Evolutionary conservation across 2,113 vertebrate genomes (phyloP).

Genomic region (Petroica traversi): DNA sequence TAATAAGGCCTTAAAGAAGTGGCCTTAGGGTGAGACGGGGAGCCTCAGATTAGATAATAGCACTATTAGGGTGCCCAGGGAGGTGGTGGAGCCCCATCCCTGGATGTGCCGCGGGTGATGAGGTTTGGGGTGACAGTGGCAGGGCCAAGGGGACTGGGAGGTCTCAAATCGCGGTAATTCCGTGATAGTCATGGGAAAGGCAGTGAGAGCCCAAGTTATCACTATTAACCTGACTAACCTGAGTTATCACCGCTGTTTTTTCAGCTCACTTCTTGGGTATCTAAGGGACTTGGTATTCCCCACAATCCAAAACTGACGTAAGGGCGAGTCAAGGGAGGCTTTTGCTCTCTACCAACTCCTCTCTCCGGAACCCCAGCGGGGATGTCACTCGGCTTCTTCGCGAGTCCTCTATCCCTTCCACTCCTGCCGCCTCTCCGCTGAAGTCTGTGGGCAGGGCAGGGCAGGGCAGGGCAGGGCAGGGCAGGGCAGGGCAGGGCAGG

Average conservation of each 20-base stretch:
- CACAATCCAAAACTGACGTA: not conserved
- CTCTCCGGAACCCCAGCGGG: accelerated
- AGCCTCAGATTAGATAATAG: accelerated
- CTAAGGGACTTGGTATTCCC: accelerated
- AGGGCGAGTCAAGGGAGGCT: not conserved
- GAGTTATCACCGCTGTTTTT: not conserved
- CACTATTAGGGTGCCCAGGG: not conserved
- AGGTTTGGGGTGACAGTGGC: no score
- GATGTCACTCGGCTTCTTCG: not conserved
- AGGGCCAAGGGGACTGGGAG: not conserved
- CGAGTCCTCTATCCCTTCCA: not conserved
- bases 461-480: no score
- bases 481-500: no score
- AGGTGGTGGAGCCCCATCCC: not conserved
- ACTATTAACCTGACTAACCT: no score
- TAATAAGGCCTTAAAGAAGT: not conserved
- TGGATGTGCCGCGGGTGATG: not conserved
- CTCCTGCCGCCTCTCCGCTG: not conserved
- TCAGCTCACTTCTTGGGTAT: not conserved
- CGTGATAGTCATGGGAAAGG: accelerated
- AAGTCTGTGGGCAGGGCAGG: accelerated
- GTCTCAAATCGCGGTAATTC: no score
- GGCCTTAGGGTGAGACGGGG: not conserved
- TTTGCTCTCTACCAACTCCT: not conserved
- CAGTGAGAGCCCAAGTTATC: accelerated